Conservation (phyloP, 2,888 invertebrate species). For the Cheilosia variabilis region DNA sequence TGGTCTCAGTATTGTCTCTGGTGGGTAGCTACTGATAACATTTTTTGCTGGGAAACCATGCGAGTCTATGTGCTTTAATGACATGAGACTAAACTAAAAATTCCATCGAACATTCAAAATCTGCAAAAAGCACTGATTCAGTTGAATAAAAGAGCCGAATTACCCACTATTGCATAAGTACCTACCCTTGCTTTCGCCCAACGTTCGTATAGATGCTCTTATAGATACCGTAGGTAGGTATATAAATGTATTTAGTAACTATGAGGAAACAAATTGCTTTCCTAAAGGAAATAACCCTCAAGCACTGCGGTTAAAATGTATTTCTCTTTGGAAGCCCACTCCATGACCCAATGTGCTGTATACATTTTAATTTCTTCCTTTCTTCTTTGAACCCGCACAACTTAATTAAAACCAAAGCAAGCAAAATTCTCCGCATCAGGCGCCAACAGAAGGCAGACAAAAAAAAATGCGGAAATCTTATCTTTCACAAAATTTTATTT, state of each 20-base stretch:
- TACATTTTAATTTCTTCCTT: constrained; percentile 64
- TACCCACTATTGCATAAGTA: too few species aligned
- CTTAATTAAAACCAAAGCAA: constrained; percentile 72
- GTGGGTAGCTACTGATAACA: too few species aligned
- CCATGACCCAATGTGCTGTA: constrained; percentile 49
- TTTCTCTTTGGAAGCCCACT: constrained; percentile 18
- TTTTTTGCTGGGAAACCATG: too few species aligned
- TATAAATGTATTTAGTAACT: background rate
- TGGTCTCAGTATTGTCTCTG: too few species aligned
- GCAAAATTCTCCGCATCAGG: constrained; percentile 50
- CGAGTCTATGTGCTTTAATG: too few species aligned
- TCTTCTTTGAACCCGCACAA: constrained; percentile 53
- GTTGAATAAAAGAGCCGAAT: too few species aligned
- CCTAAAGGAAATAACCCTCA: constrained; percentile 27
- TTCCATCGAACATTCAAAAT: too few species aligned
- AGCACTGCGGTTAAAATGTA: constrained; percentile 45
- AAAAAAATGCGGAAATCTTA: constrained; percentile 56
- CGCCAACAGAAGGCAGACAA: constrained; percentile 35
- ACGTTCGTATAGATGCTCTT: too few species aligned
- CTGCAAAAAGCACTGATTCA: too few species aligned
- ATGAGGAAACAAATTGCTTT: background rate
- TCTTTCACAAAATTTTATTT: constrained; percentile 58
- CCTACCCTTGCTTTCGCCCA: too few species aligned
- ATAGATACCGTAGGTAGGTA: too few species aligned
- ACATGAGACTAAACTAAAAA: too few species aligned